Conservation (phyloP, 2,888 invertebrate species). For the Poecilobothrus nobilitatus region DNA sequence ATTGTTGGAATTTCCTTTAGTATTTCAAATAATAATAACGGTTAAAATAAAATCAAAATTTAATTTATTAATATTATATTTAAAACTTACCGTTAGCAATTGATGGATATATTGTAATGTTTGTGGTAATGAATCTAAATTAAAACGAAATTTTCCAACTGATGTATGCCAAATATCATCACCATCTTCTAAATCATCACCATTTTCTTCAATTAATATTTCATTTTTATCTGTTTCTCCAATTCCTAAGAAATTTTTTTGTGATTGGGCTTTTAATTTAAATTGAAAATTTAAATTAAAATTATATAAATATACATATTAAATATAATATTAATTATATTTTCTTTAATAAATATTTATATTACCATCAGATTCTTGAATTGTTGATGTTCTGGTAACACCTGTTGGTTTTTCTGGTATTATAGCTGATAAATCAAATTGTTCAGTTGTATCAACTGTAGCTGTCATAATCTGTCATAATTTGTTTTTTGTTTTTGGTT, state of each 20-base stretch:
- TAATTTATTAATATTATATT: not conserved
- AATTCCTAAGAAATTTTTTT: constrained; percentile 55
- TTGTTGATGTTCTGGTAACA: constrained; percentile 75
- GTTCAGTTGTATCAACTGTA: constrained; percentile 88
- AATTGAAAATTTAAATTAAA: constrained; percentile 18
- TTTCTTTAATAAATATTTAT: not conserved
- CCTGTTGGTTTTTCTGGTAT: constrained; percentile 73
- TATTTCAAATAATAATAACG: too few relatives aligned
- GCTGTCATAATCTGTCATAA: constrained; percentile 77
- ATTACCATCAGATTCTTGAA: constrained; percentile 71
- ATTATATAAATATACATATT: constrained; percentile 16
- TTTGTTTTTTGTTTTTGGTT: constrained; percentile 7
- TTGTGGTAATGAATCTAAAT: constrained; percentile 79
- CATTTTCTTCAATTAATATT: constrained; percentile 57
- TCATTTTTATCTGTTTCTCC: constrained; percentile 49
- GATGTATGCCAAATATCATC: constrained; percentile 89
- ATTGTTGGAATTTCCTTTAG: constrained; percentile 68
- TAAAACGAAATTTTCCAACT: constrained; percentile 86
- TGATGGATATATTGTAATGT: constrained; percentile 90
- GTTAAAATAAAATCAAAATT: too few relatives aligned
- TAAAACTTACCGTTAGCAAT: constrained; percentile 54
- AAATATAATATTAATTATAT: constrained; percentile 2
- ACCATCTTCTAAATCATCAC: constrained; percentile 58
- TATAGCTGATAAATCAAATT: constrained; percentile 78
- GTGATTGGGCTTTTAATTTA: constrained; percentile 47